A percentile compares a stretch with the other conserved stretches of the same genome.
Conservation (phyloP, 2,113 vertebrate genomes). For the Crotalus viridis region DNA sequence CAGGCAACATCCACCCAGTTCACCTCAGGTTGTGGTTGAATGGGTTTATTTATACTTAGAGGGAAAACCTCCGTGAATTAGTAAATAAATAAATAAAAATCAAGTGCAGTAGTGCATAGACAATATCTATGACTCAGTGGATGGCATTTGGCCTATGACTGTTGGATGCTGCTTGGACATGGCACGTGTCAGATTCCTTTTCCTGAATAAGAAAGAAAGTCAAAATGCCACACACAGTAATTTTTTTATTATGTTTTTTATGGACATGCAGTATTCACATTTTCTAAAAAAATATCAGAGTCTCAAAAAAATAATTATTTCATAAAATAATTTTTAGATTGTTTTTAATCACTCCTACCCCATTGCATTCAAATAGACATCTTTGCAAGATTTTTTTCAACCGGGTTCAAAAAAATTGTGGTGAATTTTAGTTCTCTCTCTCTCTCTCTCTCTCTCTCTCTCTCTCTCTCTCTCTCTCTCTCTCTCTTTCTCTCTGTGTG, state of each 20-base stretch:
- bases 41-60: conserved; percentile 59
- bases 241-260: not conserved
- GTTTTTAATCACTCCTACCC: not conserved
- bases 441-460: too few relatives aligned
- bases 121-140: conserved; percentile 51
- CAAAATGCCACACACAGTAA: not conserved
- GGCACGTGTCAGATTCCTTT: conserved; percentile 10
- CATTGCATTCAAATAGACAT: not conserved
- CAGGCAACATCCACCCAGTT: conserved; percentile 34
- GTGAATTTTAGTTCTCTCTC: not conserved
- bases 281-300: not conserved
- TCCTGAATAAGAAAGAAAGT: not conserved
- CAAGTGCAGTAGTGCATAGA: conserved; percentile 46
- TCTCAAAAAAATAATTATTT: not conserved
- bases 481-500: not conserved
- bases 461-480: too few relatives aligned
- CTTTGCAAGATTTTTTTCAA: not conserved
- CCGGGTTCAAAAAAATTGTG: not conserved
- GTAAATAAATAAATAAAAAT: conserved; percentile 11
- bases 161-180: conserved; percentile 16
- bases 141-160: conserved; percentile 42
- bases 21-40: conserved; percentile 49
- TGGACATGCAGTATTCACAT: not conserved
- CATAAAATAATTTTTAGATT: not conserved
- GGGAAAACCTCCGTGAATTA: conserved; percentile 58